Base-by-base conservation (phyloP, 1,140 invertebrate genomes). In the Papilio dardanus region DNA sequence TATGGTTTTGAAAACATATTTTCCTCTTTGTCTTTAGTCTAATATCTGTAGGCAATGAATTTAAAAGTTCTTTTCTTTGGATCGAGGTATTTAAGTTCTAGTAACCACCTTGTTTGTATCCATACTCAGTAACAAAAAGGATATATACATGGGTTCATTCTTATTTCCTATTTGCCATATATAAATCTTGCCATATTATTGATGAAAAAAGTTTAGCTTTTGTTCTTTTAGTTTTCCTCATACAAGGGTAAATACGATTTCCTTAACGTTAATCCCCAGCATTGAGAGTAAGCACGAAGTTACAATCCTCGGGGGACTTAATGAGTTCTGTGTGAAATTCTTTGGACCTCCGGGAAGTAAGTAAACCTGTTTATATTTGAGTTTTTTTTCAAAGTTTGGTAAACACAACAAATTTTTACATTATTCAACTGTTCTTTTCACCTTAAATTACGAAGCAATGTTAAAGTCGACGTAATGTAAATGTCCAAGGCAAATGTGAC, bases 261-360 rank as follows among this genome's bases (percentile, higher is more conserved):
- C 92, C 94, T 95, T 94, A 94, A 94, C 81, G 77, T 28, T 74
- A 42, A 76, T 31, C 78, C 33, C 83, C 93, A 98, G 97, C 86
- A 99, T 99, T 93, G 98, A 99, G 95, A 99, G 98, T 91, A 99
- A 99, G 94, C 98, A 99, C 94, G 99, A 99, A 94, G 99, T 99
- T 46, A 99, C 99, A 21, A 99, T 99, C 85, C 94, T 99, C 35
- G 98, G 98, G 76, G 99, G 99, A 68, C 95, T 99, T 65, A 99
- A 99, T 94, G 99, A 99, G 95, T 99, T 99, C 94, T 98, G 98
- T 92, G 99, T 99, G 46, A 99, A 99, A 95, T 99, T 99, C 94
- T 99, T 99, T 94, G 99, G 99, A 58, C 99, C 99, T 73, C 95
- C 97, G 86, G 97, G 97, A 89, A 99, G 97, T 98, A 93, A 97